Evolutionary conservation across 2,113 vertebrate genomes (phyloP).

Genomic region (Prionailurus bengalensis): DNA sequence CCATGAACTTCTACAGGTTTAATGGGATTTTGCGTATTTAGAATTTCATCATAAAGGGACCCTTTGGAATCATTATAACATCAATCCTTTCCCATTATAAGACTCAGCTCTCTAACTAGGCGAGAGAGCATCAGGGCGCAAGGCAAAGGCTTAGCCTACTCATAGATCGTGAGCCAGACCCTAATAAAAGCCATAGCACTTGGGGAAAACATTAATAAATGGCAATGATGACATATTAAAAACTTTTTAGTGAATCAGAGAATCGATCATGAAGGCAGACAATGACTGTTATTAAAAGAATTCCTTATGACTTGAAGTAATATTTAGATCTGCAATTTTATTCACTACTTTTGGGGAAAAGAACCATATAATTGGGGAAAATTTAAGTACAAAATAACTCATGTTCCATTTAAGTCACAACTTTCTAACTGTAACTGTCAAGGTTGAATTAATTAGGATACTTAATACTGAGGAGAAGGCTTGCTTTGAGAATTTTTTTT

Average conservation of each 20-base stretch:
- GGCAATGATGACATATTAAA: constrained; percentile 64
- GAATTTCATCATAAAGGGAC: constrained; percentile 76
- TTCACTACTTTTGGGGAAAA: constrained; percentile 49
- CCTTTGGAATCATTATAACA: constrained; percentile 75
- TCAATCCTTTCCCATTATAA: constrained; percentile 73
- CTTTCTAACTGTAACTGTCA: constrained; percentile 71
- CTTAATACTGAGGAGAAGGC: constrained; percentile 54
- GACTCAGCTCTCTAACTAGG: constrained; percentile 29
- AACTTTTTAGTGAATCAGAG: constrained; percentile 59
- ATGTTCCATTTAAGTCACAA: constrained; percentile 72
- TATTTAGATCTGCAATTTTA: constrained; percentile 63
- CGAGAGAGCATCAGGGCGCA: constrained; percentile 49
- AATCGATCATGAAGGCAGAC: constrained; percentile 40
- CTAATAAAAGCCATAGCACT: constrained; percentile 39
- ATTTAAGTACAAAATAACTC: constrained; percentile 78
- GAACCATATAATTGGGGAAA: constrained; percentile 62
- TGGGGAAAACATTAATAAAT: constrained; percentile 66
- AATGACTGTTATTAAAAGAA: constrained; percentile 48
- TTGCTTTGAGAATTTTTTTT: constrained; percentile 40
- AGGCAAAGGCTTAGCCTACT: constrained; percentile 66
- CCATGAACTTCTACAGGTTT: constrained; percentile 73
- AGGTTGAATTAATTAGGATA: constrained; percentile 78
- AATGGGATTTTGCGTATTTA: constrained; percentile 69
- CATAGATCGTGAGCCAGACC: background rate
- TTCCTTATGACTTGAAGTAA: constrained; percentile 42